phyloP scores from a whole-genome alignment of 2,113 vertebrate species.

The Spermophilus dauricus region DNA sequence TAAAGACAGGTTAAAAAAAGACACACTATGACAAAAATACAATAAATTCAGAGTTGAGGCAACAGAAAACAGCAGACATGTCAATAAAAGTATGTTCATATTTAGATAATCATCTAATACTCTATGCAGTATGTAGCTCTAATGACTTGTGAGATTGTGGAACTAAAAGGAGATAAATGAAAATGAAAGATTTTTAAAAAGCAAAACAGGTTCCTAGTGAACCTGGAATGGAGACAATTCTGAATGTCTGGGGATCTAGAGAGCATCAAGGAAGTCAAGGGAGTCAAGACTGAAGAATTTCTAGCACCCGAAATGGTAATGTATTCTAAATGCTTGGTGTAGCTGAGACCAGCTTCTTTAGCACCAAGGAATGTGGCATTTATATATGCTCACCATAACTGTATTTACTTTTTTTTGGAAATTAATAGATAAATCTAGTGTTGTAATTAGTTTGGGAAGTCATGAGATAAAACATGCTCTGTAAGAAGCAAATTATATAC shows the following conservation, averaged over 20 bases:
- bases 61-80: background rate
- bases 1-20: background rate
- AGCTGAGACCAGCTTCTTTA: background rate
- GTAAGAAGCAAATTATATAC: conserved; percentile 5
- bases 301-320: background rate
- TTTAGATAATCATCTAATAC: background rate
- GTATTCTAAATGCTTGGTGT: background rate
- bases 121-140: background rate
- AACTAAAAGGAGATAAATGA: background rate
- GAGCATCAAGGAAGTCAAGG: background rate
- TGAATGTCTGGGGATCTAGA: background rate
- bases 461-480: conserved; percentile 58
- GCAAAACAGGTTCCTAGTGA: background rate
- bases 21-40: background rate
- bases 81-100: background rate
- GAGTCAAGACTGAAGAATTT: background rate
- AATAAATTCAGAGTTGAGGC: background rate
- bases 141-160: background rate
- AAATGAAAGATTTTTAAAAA: conserved; percentile 15
- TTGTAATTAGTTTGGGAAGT: conserved; percentile 63
- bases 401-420: conserved; percentile 63
- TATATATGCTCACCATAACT: conserved; percentile 26
- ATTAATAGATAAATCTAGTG: conserved; percentile 73
- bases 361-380: conserved; percentile 27
- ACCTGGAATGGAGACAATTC: background rate